Base-by-base conservation (phyloP, 1,140 invertebrate genomes). In the Neodiprion fabricii region DNA sequence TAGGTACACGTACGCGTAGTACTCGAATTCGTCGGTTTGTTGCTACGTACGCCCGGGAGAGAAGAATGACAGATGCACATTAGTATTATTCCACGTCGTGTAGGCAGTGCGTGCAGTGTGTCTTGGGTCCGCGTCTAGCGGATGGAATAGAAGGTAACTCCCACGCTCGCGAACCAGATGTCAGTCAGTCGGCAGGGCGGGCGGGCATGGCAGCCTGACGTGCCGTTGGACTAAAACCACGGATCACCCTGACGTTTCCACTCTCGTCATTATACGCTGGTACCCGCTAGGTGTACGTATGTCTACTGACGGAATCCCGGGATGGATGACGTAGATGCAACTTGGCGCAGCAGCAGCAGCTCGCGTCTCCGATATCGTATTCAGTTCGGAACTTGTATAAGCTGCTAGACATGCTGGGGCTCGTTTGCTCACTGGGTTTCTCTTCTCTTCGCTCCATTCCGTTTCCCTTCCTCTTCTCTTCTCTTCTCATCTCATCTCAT, bases 181-280 rank as follows among this genome's bases (percentile, higher is more conserved):
- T 61, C 53, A 61, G 53, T 61, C 53, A 14, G 53, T 12, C 11
- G 3, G 28, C 28, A 40, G 28, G 28, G 28, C 28, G 28, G 28
- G 28, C 28, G 5, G 28, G 28, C 28, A 40, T 14, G 53, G 53
- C 53, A 61, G 53, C 5, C 53, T 61, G 53, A 61, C 53, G 53
- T 61, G 53, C 53, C 53, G 53, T 61, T 61, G 53, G 53, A 61
- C 53, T 61, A 61, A 61, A 61, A 61, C 53, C 53, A 61, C 53
- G 53, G 53, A 61, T 61, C 53, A 61, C 53, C 28, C 28, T 14
- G 53, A 14, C 53, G 53, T 17, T 61, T 17, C 53, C 28, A 40
- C 28, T 40, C 28, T 40, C 28, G 28, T 40, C 28, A 40, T 40
- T 40, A 40, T 40, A 40, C 28, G 28, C 5, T 40, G 5, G 28